A percentile compares a stretch with the other conserved stretches of the same genome.
Evolutionary conservation across 53 echinoderm and acorn worm genomes (phyloP).

Genomic region (Henricia sp.): DNA sequence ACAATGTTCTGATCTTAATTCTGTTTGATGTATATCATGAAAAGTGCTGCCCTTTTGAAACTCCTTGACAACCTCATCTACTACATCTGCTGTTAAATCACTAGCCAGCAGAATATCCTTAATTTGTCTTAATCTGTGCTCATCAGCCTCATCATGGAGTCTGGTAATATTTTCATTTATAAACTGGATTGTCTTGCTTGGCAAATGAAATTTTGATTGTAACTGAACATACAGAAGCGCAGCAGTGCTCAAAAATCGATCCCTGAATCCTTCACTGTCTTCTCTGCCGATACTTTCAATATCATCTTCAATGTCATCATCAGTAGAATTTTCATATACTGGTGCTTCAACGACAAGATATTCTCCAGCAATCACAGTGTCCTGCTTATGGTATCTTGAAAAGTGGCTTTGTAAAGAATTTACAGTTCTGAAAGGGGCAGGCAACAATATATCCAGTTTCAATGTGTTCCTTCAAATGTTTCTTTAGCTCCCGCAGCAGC

Average conservation of each 20-base stretch:
- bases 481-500: neutral
- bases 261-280: conserved; percentile 9
- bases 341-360: conserved; percentile 2
- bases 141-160: conserved; percentile 10
- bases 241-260: conserved; percentile 14
- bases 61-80: conserved; percentile 1
- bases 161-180: conserved; percentile 9
- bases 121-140: conserved; percentile 8
- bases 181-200: conserved; percentile 24
- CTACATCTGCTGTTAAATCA: neutral
- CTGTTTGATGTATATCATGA: conserved; percentile 6
- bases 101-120: neutral
- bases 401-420: conserved; percentile 16
- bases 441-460: neutral
- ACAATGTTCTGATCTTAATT: conserved; percentile 30
- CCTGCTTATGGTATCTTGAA: conserved; percentile 21
- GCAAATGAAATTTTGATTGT: conserved; percentile 18
- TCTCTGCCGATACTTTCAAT: conserved; percentile 7
- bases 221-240: conserved; percentile 17
- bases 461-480: neutral
- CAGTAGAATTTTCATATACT: neutral
- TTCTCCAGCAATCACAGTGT: conserved; percentile 13
- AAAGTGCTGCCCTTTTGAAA: neutral
- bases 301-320: conserved; percentile 38
- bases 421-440: conserved; percentile 21